Conservation (phyloP, 2,888 invertebrate species). For the Coelopa pilipes region DNA sequence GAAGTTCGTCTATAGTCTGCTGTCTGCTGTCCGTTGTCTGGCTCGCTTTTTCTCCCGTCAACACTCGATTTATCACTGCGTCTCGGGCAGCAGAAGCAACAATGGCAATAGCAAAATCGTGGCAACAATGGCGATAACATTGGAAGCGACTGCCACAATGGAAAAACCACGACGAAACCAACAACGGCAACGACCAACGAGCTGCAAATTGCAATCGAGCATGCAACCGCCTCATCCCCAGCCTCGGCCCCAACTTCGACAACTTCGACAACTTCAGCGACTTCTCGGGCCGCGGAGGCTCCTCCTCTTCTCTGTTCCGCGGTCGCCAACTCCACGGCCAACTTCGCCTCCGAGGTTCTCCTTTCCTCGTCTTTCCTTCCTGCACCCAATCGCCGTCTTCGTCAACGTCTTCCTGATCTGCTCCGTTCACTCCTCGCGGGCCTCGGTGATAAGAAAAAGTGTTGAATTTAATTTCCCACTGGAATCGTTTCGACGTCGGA, state of each 20-base stretch:
- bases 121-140: neutral
- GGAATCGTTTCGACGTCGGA: slow-evolving; percentile 2
- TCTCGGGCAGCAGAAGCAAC: neutral
- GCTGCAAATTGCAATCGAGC: slow-evolving; percentile 37
- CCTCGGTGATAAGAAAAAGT: slow-evolving; percentile 32
- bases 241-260: slow-evolving; percentile 7
- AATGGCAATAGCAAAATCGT: slow-evolving; percentile 3
- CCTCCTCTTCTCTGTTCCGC: too few species aligned
- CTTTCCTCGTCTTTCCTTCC: too few species aligned
- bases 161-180: neutral
- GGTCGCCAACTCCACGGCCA: too few species aligned
- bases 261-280: neutral
- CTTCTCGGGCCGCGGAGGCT: too few species aligned
- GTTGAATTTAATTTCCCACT: slow-evolving; percentile 40
- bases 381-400: too few species aligned
- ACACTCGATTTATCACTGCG: neutral
- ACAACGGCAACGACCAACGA: slow-evolving; percentile 8
- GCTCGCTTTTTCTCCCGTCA: neutral
- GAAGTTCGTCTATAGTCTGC: neutral
- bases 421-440: too few species aligned
- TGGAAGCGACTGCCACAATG: neutral
- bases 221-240: slow-evolving; percentile 35
- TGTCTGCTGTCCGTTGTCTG: neutral
- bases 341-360: too few species aligned
- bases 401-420: too few species aligned